Evolutionary conservation across 2,797 vertebrate species (phyloP).

Genomic region (Syndactyla subalaris): DNA sequence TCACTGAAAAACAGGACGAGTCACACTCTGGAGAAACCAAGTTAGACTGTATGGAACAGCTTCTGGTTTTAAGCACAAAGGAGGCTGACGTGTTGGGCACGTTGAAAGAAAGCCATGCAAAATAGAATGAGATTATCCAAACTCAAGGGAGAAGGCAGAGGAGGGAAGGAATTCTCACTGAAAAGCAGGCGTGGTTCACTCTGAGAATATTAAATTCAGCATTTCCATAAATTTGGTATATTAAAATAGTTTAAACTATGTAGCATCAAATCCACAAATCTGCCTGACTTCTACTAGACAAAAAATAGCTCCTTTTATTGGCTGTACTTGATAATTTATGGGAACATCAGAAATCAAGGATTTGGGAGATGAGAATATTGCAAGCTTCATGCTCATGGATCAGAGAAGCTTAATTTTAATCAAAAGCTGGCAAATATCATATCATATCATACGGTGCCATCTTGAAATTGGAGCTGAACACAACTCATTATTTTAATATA

Average conservation of each 20-base stretch:
- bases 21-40: not conserved
- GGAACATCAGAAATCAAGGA: constrained; percentile 40
- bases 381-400: not conserved
- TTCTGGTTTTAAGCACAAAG: not conserved
- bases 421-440: not conserved
- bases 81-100: fast-evolving
- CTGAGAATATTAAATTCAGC: constrained; percentile 29
- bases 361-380: constrained; percentile 27
- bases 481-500: not conserved
- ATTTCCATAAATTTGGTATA: constrained; percentile 24
- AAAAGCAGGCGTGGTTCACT: constrained; percentile 20
- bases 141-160: not conserved
- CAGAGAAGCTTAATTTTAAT: constrained; percentile 39
- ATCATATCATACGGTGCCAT: not conserved
- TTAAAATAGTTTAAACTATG: not conserved
- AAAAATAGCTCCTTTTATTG: constrained; percentile 25
- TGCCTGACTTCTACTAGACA: not conserved
- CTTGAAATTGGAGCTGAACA: not conserved
- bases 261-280: not conserved
- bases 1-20: not conserved
- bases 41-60: not conserved
- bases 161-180: not conserved
- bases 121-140: constrained; percentile 10
- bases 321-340: not conserved
- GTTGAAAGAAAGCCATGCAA: not conserved